phyloP scores from a whole-genome alignment of 2,797 vertebrate species.

The Channallabes apus region DNA sequence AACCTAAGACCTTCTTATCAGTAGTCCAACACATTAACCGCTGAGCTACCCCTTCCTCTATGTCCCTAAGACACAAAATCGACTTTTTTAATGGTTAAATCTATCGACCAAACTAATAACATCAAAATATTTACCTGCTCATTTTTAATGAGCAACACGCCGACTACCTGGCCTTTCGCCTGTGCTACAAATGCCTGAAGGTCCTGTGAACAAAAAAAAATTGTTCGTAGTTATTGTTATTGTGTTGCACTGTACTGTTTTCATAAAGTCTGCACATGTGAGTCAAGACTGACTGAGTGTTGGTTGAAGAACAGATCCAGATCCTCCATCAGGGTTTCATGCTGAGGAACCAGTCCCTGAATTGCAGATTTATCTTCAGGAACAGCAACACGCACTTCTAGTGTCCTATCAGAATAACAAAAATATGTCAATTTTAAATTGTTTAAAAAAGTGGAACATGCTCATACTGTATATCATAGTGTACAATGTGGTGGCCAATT shows the following conservation, averaged over 20 bases:
- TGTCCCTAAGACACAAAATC: background rate
- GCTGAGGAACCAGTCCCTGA: constrained; percentile 73
- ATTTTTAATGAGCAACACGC: constrained; percentile 80
- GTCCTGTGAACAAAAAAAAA: constrained; percentile 66
- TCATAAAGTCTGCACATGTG: background rate
- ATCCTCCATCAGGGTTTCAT: constrained; percentile 74
- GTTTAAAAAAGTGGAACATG: background rate
- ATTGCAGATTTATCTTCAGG: constrained; percentile 71
- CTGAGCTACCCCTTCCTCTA: too few relatives aligned
- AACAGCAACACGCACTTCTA: constrained; percentile 77
- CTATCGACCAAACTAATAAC: background rate
- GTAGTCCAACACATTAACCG: too few relatives aligned
- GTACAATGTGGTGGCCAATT: too few relatives aligned
- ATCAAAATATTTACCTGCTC: constrained; percentile 79
- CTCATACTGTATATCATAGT: too few relatives aligned
- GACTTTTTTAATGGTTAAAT: background rate
- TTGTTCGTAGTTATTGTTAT: background rate
- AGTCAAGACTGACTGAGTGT: constrained; percentile 76
- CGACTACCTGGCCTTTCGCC: constrained; percentile 77
- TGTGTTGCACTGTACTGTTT: background rate
- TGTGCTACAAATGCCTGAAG: constrained; percentile 83
- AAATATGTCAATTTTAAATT: background rate
- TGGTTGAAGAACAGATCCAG: constrained; percentile 71
- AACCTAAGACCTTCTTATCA: too few relatives aligned
- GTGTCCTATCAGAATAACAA: constrained; percentile 64